Evolutionary conservation across 1,140 invertebrate species (phyloP).

Genomic region (Gonioctena quinquepunctata): DNA sequence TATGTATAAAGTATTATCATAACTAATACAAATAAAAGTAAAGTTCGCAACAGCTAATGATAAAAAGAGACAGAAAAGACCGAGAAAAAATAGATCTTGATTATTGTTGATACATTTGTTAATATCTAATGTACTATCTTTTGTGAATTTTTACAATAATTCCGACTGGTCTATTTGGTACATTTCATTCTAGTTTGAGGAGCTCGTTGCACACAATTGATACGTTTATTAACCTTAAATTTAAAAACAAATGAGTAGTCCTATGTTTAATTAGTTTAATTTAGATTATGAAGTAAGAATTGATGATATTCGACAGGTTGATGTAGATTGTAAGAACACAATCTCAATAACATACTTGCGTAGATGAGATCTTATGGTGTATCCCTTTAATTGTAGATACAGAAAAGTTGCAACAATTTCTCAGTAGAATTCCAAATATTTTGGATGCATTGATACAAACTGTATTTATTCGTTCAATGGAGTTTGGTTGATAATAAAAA

Average conservation of each 20-base stretch:
- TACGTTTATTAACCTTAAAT: neutral
- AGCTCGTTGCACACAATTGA: neutral
- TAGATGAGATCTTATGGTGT: neutral
- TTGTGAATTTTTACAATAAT: too few relatives aligned
- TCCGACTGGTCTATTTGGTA: too few relatives aligned
- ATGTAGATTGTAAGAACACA: too few relatives aligned
- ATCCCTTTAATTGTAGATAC: neutral
- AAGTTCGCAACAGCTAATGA: too few relatives aligned
- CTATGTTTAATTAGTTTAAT: neutral
- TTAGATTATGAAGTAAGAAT: neutral
- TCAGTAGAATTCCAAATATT: neutral
- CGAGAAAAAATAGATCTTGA: too few relatives aligned
- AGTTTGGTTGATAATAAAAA: neutral
- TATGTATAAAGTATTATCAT: too few relatives aligned
- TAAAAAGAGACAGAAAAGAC: too few relatives aligned
- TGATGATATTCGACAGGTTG: neutral
- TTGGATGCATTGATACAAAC: neutral
- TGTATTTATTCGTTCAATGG: neutral
- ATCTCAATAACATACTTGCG: neutral
- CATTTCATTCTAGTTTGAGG: too few relatives aligned
- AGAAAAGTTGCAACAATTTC: neutral
- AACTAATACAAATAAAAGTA: too few relatives aligned
- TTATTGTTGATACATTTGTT: too few relatives aligned
- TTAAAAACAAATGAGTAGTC: neutral
- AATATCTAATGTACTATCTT: too few relatives aligned